phyloP scores from a whole-genome alignment of 1,140 invertebrate species.

The Drosophila aff. region DNA sequence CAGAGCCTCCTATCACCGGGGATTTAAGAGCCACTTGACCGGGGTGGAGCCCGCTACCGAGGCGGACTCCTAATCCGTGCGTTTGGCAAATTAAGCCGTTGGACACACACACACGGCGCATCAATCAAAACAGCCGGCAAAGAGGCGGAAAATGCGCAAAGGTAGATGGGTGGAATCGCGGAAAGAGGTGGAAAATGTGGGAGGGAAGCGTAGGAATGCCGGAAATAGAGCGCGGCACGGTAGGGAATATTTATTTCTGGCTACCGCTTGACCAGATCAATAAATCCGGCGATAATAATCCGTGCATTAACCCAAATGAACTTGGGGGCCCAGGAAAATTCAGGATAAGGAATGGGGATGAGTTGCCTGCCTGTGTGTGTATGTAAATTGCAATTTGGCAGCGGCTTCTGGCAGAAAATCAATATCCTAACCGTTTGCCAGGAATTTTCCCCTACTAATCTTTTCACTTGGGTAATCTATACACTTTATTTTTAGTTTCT shows the following conservation, averaged over 20 bases:
- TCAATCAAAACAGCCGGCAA: slow-evolving; percentile 50
- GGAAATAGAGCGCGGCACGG: slow-evolving; percentile 59
- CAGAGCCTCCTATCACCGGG: background rate
- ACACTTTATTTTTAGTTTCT: background rate
- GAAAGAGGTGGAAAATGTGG: background rate
- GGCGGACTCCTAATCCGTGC: slow-evolving; percentile 47
- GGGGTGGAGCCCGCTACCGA: slow-evolving; percentile 17
- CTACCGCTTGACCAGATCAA: slow-evolving; percentile 52
- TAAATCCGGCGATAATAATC: slow-evolving; percentile 64
- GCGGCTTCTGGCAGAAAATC: slow-evolving; percentile 60
- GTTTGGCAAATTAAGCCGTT: slow-evolving; percentile 70
- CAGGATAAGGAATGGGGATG: slow-evolving; percentile 1
- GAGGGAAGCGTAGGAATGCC: slow-evolving; percentile 10
- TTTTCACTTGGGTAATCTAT: background rate
- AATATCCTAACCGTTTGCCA: slow-evolving; percentile 44
- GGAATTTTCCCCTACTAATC: slow-evolving; percentile 2
- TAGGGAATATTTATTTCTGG: slow-evolving; percentile 60
- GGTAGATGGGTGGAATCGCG: background rate
- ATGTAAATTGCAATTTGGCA: slow-evolving; percentile 60
- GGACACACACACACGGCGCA: slow-evolving; percentile 36
- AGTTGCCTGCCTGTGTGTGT: slow-evolving; percentile 20
- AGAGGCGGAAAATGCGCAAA: slow-evolving; percentile 13
- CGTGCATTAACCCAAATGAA: slow-evolving; percentile 74
- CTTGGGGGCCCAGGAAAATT: background rate
- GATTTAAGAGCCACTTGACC: slow-evolving; percentile 44